Conservation (phyloP, 2,888 invertebrate genomes). For the Coremacera marginata region DNA sequence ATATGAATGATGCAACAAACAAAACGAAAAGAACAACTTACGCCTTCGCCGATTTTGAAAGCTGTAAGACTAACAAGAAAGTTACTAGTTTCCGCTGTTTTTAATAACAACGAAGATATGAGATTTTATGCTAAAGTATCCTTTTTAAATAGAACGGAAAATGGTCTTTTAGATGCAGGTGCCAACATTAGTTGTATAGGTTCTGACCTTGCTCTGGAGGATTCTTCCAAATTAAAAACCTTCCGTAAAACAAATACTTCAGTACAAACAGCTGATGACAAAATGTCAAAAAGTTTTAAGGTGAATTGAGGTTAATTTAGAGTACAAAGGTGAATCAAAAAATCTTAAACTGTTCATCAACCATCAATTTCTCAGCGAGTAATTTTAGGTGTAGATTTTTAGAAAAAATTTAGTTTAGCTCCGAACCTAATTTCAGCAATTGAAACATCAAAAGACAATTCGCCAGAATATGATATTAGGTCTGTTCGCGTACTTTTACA, state of each 20-base stretch:
- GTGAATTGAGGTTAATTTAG: background rate
- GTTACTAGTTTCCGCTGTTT: conserved; percentile 7
- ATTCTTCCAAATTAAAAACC: background rate
- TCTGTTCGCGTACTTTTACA: no score
- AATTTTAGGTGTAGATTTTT: conserved; percentile 39
- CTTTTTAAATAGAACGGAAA: conserved; percentile 11
- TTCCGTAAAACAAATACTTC: background rate
- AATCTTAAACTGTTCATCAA: conserved; percentile 31
- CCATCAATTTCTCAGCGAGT: conserved; percentile 25
- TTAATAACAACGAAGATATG: conserved; percentile 3
- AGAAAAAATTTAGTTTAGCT: background rate
- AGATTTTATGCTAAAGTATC: background rate
- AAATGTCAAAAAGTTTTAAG: background rate
- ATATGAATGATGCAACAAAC: background rate
- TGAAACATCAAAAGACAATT: background rate
- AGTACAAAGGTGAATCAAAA: background rate
- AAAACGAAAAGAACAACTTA: conserved; percentile 15
- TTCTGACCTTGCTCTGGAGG: background rate
- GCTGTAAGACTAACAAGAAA: conserved; percentile 7
- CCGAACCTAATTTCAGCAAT: background rate
- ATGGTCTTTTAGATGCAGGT: conserved; percentile 26
- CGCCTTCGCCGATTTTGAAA: conserved; percentile 20
- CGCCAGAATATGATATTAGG: no score
- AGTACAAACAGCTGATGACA: conserved; percentile 10
- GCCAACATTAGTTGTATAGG: conserved; percentile 28